Evolutionary conservation across 2,888 invertebrate genomes (phyloP), one percentile per base, ranked within the genome.

Genomic region (Bembecia ichneumoniformis): DNA sequence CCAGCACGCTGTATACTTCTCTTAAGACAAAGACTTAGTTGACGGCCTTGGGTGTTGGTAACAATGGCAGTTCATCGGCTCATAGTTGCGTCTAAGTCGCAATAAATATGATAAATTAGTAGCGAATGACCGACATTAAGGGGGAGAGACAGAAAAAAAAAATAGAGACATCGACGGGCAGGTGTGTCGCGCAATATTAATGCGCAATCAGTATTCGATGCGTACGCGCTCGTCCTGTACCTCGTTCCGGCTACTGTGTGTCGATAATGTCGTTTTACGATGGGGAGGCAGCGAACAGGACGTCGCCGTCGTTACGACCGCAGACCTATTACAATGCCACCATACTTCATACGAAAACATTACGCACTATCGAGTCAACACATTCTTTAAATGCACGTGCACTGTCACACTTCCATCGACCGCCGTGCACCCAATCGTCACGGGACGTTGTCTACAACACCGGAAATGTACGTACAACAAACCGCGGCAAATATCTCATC

Each of bases 211-310:
- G 78, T 86, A 86, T 87, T 82, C 86, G 70, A 71, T 57, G 72
- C 81, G 77, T 74, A 76, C 62, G 69, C 77, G 70, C 84, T 65
- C 84, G 87, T 86, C 87, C 87, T 87, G 87, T 87, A 83, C 78
- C 73, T 76, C 84, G 87, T 87, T 87, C 87, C 87, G 87, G 87
- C 87, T 87, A 84, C 87, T 83, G 87, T 84, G 80, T 74, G 77
- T 87, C 83, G 83, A 83, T 87, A 84, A 81, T 86, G 86, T 86
- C 81, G 77, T 84, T 87, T 87, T 87, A 87, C 83, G 87, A 87
- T 75, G 78, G 73, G 82, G 77, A 68, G 69, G 66, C 66, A 71
- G 77, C 79, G 81, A 83, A 83, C 83, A 84, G 86, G 86, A 87
- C 87, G 87, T 86, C 81, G 84, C 79, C 82, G 82, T 82, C 86